Base-by-base conservation (phyloP, 2,113 vertebrate genomes). In the Oreochromis tanganicae region DNA sequence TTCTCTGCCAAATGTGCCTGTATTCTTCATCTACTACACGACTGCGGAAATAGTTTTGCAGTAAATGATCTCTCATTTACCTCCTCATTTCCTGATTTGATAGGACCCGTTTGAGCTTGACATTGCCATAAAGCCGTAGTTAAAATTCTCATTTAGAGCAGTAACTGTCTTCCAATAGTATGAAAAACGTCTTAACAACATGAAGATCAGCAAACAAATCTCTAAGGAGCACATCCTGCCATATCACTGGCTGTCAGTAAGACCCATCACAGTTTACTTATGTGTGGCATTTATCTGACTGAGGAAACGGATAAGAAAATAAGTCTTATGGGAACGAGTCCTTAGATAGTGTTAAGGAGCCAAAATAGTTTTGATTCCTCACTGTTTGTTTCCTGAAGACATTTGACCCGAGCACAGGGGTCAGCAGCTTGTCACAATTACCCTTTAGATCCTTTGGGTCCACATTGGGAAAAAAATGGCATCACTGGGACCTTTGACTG, bases 381-480 rank as follows among this genome's bases (percentile, higher is more conserved):
- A 80, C 81, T 93, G 63, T 89, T 93, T 94, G 89, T 90, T 88
- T 95, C 85, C 89, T 80, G 71, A 43, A 80, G 93, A 94, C 94
- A 95, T 93, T 2, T 88, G 92, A 96, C 93, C 94, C 63, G 50
- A 54, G 21, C 82, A 80, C 6, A 0, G 84, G 79, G 91, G 87
- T 93, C 92, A 94, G 88, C 87, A 93, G 90, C 92, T 93, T 93
- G 88, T 92, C 92, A 91, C 89, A 93, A 90, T 94, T 94, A 94
- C 92, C 87, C 82, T 92, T 34, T 13, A 92, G 93, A 82, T 92
- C 79, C 83, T 90, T 89, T 85, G 87, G 88, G 83, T 93, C 89
- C 81, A 82, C 84, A 48, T 41, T 75, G 48, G 32, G 9, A 2
- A 1, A 34, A 55, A 83, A 17, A 54, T 34, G 8, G 84, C 71